Conservation (phyloP, 30 jellyfish, hydroid and myxozoan species). For the Mastigias papua region DNA sequence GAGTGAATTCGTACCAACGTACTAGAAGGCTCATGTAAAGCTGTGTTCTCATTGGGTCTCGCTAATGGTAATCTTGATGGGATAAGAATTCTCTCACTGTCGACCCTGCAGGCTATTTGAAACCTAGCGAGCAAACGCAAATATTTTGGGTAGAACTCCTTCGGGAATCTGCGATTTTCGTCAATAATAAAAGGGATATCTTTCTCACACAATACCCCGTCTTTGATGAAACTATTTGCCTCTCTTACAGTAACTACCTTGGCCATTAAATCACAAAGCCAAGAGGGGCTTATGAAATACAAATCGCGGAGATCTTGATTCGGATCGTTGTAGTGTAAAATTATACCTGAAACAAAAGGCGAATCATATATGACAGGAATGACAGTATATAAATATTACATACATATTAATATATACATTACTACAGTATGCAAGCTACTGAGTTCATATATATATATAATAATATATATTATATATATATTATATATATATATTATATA, state of each 20-base stretch:
- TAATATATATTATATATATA: no score
- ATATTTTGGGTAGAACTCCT: slow-evolving; percentile 79
- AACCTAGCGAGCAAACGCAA: slow-evolving; percentile 88
- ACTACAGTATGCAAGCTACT: no score
- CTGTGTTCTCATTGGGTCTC: slow-evolving; percentile 27
- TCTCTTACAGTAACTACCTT: slow-evolving; percentile 86
- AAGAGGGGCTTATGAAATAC: slow-evolving; percentile 93
- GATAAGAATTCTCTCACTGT: slow-evolving; percentile 82
- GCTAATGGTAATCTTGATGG: slow-evolving; percentile 85
- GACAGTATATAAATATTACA: no score
- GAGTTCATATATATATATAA: no score
- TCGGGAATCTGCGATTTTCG: slow-evolving; percentile 55
- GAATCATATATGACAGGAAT: no score
- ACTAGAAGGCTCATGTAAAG: slow-evolving; percentile 35
- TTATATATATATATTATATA: no score
- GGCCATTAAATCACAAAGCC: slow-evolving; percentile 96
- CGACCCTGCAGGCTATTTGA: slow-evolving; percentile 95
- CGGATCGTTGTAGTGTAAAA: slow-evolving; percentile 94
- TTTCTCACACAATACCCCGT: slow-evolving; percentile 74
- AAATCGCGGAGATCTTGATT: slow-evolving; percentile 86
- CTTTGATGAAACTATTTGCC: slow-evolving; percentile 73
- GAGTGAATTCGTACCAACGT: slow-evolving; percentile 71
- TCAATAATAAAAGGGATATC: slow-evolving; percentile 60
- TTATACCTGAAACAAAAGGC: slow-evolving; percentile 65
- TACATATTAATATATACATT: no score